phyloP scores from a whole-genome alignment of 2,888 invertebrate species.

The Drosophila pegasa region DNA sequence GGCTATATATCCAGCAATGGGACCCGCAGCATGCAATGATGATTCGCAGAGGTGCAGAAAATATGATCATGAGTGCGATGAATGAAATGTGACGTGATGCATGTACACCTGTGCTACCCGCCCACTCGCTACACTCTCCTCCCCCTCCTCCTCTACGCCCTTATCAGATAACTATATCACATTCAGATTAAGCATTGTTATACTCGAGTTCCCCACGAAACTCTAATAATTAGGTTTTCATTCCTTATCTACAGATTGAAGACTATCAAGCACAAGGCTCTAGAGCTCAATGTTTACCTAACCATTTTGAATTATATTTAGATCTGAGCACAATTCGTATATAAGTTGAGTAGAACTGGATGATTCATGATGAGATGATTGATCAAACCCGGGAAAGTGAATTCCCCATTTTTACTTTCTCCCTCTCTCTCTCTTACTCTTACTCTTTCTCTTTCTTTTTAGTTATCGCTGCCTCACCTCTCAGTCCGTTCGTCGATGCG shows the following conservation, averaged over 20 bases:
- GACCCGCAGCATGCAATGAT: slow-evolving; percentile 23
- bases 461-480: slow-evolving; percentile 62
- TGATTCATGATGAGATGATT: not conserved
- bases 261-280: not conserved
- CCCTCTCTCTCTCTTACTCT: not conserved
- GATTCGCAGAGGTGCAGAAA: slow-evolving; percentile 25
- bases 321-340: not conserved
- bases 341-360: too few species aligned
- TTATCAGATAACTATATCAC: not conserved
- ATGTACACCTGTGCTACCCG: not conserved
- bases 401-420: not conserved
- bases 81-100: slow-evolving; percentile 13
- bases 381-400: too few species aligned
- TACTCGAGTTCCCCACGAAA: slow-evolving; percentile 3
- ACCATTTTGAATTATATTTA: not conserved
- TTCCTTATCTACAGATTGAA: not conserved
- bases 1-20: slow-evolving; percentile 52
- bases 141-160: not conserved
- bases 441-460: slow-evolving; percentile 2
- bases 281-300: too few species aligned
- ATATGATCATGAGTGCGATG: slow-evolving; percentile 22
- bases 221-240: not conserved
- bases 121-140: not conserved
- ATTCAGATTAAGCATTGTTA: not conserved
- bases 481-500: slow-evolving; percentile 78